These are phyloP conservation scores for Callaeas wilsoni DNA, from an alignment of 2,113 vertebrate species.

Conservation along the genomic window DNA sequence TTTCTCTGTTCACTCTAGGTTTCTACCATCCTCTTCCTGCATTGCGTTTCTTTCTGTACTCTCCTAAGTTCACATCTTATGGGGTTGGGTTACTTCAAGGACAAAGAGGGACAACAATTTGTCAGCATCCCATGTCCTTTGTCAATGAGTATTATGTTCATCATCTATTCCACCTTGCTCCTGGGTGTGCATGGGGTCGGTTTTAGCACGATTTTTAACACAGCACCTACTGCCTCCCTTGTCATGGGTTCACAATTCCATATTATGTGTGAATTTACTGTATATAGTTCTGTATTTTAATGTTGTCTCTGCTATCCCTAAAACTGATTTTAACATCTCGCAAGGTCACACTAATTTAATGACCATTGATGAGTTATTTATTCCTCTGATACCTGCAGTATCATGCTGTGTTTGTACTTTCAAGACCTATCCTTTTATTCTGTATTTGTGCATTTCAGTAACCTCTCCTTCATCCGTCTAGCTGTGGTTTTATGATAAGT, in stretches of 20 bases:
- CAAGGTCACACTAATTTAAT: not conserved
- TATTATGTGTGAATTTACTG: not conserved
- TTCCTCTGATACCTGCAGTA: not conserved
- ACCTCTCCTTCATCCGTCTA: not conserved
- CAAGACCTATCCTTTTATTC: not conserved
- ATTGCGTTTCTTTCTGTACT: not conserved
- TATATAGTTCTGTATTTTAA: not conserved
- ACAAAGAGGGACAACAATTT: not conserved
- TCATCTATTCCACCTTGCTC: not conserved
- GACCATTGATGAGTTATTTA: not conserved
- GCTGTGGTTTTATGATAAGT: slow-evolving; percentile 24
- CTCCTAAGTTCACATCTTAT: not conserved
- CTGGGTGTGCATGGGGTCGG: not conserved
- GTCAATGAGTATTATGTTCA: not conserved
- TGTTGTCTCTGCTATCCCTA: not conserved
- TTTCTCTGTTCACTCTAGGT: not conserved
- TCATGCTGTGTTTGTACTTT: not conserved
- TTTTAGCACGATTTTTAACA: not conserved
- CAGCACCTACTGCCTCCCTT: not conserved
- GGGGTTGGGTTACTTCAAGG: not conserved
- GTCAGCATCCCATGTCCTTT: not conserved
- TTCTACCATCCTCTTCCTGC: not conserved
- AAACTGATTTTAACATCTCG: not conserved
- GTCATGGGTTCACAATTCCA: not conserved
- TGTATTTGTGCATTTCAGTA: not conserved